phyloP scores from a whole-genome alignment of 2,888 invertebrate genomes.

The Philereme transversata region DNA sequence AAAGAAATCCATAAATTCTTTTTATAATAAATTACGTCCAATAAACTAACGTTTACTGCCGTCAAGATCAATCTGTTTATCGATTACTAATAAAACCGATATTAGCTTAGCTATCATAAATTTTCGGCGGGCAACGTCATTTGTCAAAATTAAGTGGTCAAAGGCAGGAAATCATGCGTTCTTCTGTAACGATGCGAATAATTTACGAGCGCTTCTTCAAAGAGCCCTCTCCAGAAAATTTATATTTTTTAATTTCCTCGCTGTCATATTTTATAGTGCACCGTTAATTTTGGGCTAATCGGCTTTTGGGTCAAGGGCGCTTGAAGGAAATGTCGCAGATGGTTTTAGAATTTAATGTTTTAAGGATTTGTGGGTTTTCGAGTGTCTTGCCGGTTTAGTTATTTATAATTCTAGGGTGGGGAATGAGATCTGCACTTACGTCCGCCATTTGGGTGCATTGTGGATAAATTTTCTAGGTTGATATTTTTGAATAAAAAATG shows the following conservation, averaged over 20 bases:
- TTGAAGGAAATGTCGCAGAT: slow-evolving; percentile 8
- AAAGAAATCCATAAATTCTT: not conserved
- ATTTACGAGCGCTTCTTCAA: slow-evolving; percentile 50
- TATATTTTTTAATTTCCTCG: slow-evolving; percentile 47
- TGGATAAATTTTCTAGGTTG: too few species aligned
- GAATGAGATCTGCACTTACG: too few species aligned
- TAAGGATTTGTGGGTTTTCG: not conserved
- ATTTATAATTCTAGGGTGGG: too few species aligned
- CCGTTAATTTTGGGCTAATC: slow-evolving; percentile 42
- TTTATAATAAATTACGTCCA: slow-evolving; percentile 16
- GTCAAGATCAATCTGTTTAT: slow-evolving; percentile 40
- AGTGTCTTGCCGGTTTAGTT: not conserved
- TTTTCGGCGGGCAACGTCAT: slow-evolving; percentile 40
- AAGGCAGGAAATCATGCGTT: slow-evolving; percentile 36
- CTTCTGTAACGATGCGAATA: slow-evolving; percentile 42
- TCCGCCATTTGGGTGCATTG: too few species aligned
- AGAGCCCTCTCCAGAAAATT: slow-evolving; percentile 46
- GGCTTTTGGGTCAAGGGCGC: slow-evolving; percentile 39
- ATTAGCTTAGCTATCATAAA: slow-evolving; percentile 37
- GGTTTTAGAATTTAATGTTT: slow-evolving; percentile 24
- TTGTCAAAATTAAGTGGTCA: slow-evolving; percentile 53
- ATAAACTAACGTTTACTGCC: slow-evolving; percentile 23
- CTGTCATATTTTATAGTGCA: slow-evolving; percentile 43
- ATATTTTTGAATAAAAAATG: too few species aligned
- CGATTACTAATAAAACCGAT: slow-evolving; percentile 43